Evolutionary conservation across 2,797 vertebrate species (phyloP).

Genomic region (Acrossocheilus wenchowensis): DNA sequence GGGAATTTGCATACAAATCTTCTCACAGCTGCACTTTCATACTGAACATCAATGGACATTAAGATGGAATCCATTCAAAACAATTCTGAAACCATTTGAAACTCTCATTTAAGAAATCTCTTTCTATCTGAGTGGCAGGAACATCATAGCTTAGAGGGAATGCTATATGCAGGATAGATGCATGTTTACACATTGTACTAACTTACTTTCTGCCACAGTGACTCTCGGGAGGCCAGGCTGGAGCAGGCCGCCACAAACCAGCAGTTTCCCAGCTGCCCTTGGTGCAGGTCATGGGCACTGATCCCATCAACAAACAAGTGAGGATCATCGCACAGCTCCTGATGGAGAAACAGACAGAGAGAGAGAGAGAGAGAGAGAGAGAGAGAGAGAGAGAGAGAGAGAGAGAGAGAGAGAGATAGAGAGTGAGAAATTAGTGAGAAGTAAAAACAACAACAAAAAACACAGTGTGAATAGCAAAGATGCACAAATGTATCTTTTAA

Average conservation of each 20-base stretch:
- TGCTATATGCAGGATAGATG: neutral
- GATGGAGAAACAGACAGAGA: constrained; percentile 18
- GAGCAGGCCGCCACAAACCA: constrained; percentile 98
- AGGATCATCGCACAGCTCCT: constrained; percentile 90
- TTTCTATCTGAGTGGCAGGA: accelerated
- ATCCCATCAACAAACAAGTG: constrained; percentile 89
- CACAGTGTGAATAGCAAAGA: neutral
- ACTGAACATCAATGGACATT: neutral
- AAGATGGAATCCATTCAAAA: neutral
- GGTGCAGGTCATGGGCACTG: constrained; percentile 94
- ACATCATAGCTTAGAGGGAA: neutral
- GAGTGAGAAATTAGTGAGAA: neutral
- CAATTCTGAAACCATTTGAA: neutral
- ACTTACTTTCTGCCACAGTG: constrained; percentile 94
- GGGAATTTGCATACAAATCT: neutral
- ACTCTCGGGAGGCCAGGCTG: constrained; percentile 90
- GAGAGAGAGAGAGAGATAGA: neutral
- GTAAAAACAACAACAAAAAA: constrained; percentile 4
- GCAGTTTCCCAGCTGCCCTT: constrained; percentile 96
- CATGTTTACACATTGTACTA: constrained; percentile 26
- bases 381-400: neutral
- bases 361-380: neutral
- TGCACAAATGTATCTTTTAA: neutral
- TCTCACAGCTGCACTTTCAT: neutral
- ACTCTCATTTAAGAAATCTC: neutral